These are phyloP conservation scores for Phorcus lineatus DNA, from an alignment of 2,888 invertebrate species.

Conservation along the genomic window DNA sequence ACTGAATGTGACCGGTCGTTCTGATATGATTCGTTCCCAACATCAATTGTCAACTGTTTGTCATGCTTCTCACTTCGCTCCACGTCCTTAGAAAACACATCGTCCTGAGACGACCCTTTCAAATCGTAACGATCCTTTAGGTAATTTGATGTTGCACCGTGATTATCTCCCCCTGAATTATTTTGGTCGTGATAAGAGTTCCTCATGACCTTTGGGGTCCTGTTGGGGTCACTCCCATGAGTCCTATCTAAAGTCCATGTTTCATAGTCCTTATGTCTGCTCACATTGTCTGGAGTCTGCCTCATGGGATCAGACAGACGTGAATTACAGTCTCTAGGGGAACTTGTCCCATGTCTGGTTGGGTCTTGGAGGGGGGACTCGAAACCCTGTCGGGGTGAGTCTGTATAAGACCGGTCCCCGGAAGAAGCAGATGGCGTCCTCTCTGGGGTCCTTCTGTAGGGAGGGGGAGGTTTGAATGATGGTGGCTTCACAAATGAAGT, in stretches of 20 bases:
- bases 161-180: background rate
- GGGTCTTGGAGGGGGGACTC: background rate
- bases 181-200: background rate
- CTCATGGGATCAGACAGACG: slow-evolving; percentile 3
- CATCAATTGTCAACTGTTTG: slow-evolving; percentile 1
- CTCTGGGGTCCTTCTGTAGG: slow-evolving; percentile 42
- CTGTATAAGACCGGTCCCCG: slow-evolving; percentile 16
- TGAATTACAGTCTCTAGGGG: background rate
- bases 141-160: background rate
- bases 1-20: background rate
- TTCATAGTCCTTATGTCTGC: slow-evolving; percentile 14
- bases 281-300: background rate
- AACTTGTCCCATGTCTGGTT: background rate
- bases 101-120: background rate
- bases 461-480: slow-evolving; percentile 65
- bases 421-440: slow-evolving; percentile 29
- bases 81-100: background rate
- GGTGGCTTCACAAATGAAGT: slow-evolving; percentile 43
- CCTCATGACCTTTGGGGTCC: background rate
- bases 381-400: slow-evolving; percentile 11
- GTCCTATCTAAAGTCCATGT: slow-evolving; percentile 3
- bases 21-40: background rate
- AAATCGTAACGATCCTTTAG: background rate
- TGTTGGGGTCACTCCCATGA: background rate
- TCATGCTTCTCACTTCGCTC: background rate